Evolutionary conservation across 1,140 invertebrate genomes (phyloP), one percentile per base, ranked within the genome.

Genomic region (Drosophila trapezifrons): DNA sequence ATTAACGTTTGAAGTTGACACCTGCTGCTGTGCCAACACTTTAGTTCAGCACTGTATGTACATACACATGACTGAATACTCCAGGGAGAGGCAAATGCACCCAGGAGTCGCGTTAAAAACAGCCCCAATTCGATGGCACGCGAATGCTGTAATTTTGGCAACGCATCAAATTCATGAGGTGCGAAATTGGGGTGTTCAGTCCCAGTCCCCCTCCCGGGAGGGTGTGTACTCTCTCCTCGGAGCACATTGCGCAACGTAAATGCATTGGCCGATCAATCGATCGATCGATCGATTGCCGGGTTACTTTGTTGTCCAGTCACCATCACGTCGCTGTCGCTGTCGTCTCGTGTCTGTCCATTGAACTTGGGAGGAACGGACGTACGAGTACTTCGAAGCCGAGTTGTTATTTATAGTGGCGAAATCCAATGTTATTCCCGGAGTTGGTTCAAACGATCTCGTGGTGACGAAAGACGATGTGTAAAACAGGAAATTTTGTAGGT

Each of bases 251-350:
- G 71, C 71, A 82, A 83, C 22, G 77, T 32, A 67, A 78, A 78
- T 75, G 75, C 69, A 83, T 43, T 37, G 52, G 40, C 40, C 56
- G 75, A 77, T 80, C 78, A 67, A 82, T 82, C 49, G 49, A 77
- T 80, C 78, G 74, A 82, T 82, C 49, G 49, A 52, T 52, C 49
- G 69, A 74, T 74, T 65, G 57, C 45, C 72, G 52, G 58, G 56
- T 49, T 47, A 56, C 46, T 47, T 59, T 46, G 49, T 67, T 75
- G 76, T 54, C 73, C 59, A 80, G 80, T 83, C 80, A 83, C 64
- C 60, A 45, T 46, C 57, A 57, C 17, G 49, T 52, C 51, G 51
- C 20, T 5, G 12, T 13, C 32, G 32, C 5, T 35, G 37, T 10
- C 32, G 10, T 35, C 32, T 35, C 32, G 32, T 51, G 47, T 60